These are phyloP conservation scores for Ammodramus savannarum DNA, from an alignment of 2,113 vertebrate species.

Conservation along the genomic window DNA sequence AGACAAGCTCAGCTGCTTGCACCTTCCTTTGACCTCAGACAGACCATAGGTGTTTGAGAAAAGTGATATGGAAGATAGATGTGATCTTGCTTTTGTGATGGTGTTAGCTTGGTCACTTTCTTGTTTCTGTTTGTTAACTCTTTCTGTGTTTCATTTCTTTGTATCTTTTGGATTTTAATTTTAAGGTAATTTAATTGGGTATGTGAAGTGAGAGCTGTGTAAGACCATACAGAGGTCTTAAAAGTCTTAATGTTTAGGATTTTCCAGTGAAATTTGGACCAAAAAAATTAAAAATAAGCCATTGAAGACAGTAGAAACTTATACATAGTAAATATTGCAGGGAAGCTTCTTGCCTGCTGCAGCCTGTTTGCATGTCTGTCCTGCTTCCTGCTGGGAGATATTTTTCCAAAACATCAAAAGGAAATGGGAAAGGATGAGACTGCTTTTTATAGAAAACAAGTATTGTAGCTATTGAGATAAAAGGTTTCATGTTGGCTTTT, in stretches of 20 bases:
- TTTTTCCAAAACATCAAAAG: constrained; percentile 57
- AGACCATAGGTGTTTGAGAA: background rate
- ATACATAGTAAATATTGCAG: background rate
- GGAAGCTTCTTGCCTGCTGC: background rate
- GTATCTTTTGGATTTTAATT: background rate
- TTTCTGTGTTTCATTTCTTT: background rate
- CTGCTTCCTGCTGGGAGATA: constrained; percentile 48
- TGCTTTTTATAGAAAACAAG: constrained; percentile 38
- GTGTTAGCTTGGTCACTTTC: background rate
- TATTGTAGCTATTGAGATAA: background rate
- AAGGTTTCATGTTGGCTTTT: background rate
- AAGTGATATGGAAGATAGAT: background rate
- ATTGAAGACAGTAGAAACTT: background rate
- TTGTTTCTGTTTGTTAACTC: background rate
- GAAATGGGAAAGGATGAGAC: constrained; percentile 53
- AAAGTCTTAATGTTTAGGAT: no score
- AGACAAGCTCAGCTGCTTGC: background rate
- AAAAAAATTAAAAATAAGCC: background rate
- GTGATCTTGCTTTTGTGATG: background rate
- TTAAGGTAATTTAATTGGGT: background rate
- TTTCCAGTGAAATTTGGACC: background rate
- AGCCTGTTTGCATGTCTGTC: constrained; percentile 12
- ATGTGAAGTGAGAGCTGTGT: background rate
- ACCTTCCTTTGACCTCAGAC: background rate
- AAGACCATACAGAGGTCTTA: background rate